Conservation (phyloP, 2,113 vertebrate genomes). For the Ammodytes marinus region DNA sequence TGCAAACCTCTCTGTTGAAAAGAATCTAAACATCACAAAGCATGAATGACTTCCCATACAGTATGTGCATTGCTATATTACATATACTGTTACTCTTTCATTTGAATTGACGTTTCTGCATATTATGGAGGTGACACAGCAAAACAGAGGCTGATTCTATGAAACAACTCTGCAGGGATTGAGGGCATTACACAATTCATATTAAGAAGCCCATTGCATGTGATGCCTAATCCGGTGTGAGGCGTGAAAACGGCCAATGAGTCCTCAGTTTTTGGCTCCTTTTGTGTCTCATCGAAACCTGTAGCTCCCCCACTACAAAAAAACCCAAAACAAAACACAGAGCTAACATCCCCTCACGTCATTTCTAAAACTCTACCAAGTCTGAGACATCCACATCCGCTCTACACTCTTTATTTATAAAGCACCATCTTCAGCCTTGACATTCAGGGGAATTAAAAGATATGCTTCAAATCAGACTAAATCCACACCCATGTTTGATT, state of each 20-base stretch:
- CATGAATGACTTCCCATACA: neutral
- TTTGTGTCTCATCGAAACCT: constrained; percentile 36
- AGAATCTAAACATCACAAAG: neutral
- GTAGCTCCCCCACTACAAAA: neutral
- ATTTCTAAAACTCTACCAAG: neutral
- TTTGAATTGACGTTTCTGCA: constrained; percentile 8
- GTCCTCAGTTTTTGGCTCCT: constrained; percentile 62
- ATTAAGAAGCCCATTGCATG: constrained; percentile 76
- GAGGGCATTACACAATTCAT: constrained; percentile 71
- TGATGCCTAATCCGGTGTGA: constrained; percentile 71
- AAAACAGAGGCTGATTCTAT: constrained; percentile 51
- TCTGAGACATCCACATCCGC: constrained; percentile 3
- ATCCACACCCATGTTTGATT: constrained; percentile 72
- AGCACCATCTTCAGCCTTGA: constrained; percentile 33
- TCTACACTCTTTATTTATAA: constrained; percentile 17
- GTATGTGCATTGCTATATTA: neutral
- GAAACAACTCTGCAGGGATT: constrained; percentile 69
- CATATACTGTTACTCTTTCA: neutral
- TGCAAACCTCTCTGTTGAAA: neutral
- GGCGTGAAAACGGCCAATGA: constrained; percentile 68
- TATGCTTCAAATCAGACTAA: constrained; percentile 56
- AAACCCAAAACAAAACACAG: constrained; percentile 29
- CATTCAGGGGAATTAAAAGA: constrained; percentile 60
- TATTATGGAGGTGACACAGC: constrained; percentile 46
- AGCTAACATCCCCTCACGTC: neutral